Conservation (phyloP, 2,888 invertebrate genomes). For the Teinopalpus imperialis region DNA sequence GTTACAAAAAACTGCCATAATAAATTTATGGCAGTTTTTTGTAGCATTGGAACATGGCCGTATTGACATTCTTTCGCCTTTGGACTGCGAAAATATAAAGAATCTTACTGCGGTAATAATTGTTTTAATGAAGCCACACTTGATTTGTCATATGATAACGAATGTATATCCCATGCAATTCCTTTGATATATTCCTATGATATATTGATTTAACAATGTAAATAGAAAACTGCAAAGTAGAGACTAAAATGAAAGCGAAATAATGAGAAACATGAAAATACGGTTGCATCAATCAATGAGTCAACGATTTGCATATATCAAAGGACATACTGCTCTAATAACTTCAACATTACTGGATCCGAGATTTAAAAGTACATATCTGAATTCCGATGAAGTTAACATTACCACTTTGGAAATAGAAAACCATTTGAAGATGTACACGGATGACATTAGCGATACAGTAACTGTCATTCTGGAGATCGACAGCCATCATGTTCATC, state of each 20-base stretch:
- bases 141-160: background rate
- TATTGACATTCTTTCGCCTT: background rate
- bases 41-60: background rate
- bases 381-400: constrained; percentile 29
- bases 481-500: constrained; percentile 2
- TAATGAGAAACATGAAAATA: constrained; percentile 24
- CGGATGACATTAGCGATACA: background rate
- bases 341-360: constrained; percentile 26
- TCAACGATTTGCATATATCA: constrained; percentile 21
- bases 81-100: background rate
- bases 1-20: constrained; percentile 5
- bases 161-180: background rate
- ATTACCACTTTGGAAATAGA: constrained; percentile 25
- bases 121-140: background rate
- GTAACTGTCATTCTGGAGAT: constrained; percentile 12
- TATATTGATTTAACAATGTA: too few species aligned
- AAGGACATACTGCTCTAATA: constrained; percentile 22
- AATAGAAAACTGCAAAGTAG: constrained; percentile 19
- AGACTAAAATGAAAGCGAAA: constrained; percentile 19
- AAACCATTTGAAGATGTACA: background rate
- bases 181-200: background rate
- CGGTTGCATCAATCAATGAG: constrained; percentile 17
- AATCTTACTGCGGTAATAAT: background rate
- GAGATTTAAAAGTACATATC: constrained; percentile 28
- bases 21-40: too few species aligned